Percentiles rank a stretch among this genome's conserved stretches.
phyloP scores from a whole-genome alignment of 2,113 vertebrate genomes.

The Spheniscus mendiculus region DNA sequence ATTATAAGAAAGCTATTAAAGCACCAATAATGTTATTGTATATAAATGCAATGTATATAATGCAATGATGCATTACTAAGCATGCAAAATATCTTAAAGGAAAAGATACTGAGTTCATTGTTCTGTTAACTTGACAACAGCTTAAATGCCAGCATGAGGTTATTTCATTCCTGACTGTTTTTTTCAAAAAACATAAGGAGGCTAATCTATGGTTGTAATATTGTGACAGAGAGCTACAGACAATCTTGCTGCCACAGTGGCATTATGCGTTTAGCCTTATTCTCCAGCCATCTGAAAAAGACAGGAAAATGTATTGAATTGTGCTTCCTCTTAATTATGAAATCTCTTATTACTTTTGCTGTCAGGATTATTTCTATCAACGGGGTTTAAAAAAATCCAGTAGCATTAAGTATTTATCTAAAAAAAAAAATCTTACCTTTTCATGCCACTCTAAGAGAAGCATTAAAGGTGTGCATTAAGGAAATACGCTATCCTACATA shows the following conservation, averaged over 20 bases:
- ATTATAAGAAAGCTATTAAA: not conserved
- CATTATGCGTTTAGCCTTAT: not conserved
- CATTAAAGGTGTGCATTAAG: not conserved
- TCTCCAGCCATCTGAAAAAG: not conserved
- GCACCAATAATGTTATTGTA: not conserved
- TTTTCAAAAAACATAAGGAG: not conserved
- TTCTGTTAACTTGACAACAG: not conserved
- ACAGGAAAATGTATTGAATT: not conserved
- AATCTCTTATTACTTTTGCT: not conserved
- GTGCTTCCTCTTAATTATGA: not conserved
- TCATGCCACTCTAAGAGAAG: not conserved
- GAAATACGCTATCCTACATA: not conserved
- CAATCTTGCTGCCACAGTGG: not conserved
- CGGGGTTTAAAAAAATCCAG: not conserved
- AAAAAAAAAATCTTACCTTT: not conserved
- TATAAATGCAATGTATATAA: not conserved
- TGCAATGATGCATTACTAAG: not conserved
- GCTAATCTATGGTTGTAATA: not conserved
- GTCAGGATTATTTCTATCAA: not conserved
- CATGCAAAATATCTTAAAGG: slow-evolving; percentile 40
- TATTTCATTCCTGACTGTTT: slow-evolving; percentile 19
- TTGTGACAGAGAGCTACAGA: not conserved
- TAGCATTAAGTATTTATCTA: not conserved
- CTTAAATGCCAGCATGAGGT: slow-evolving; percentile 50
- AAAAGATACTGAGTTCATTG: not conserved